These are phyloP conservation scores for Felis chaus DNA, from an alignment of 2,113 vertebrate genomes.

Conservation along the genomic window DNA sequence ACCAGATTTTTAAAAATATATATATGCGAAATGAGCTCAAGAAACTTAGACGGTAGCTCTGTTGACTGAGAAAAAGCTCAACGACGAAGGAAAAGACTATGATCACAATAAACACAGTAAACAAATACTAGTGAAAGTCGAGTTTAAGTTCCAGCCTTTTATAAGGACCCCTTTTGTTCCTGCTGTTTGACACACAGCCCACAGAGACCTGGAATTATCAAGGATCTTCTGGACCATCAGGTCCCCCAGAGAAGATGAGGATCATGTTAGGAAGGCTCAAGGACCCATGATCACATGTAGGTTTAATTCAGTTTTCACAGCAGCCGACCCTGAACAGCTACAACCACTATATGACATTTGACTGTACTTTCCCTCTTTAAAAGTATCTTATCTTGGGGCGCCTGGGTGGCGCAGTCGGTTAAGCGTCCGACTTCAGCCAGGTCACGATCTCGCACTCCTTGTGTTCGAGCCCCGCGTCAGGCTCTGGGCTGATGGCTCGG, in stretches of 20 bases:
- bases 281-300: background rate
- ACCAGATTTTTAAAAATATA: background rate
- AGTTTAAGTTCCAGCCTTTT: background rate
- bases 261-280: too few species aligned
- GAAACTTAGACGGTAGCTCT: background rate
- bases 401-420: too few species aligned
- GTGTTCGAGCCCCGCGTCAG: too few species aligned
- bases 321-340: background rate
- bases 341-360: background rate
- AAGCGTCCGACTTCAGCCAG: too few species aligned
- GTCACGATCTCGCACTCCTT: too few species aligned
- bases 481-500: too few species aligned
- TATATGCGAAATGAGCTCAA: background rate
- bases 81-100: background rate
- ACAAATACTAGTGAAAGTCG: background rate
- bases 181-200: background rate
- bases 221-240: background rate
- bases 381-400: background rate
- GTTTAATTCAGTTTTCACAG: background rate
- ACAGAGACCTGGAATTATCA: background rate
- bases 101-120: background rate
- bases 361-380: background rate
- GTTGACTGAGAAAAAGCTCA: background rate
- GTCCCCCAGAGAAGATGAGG: too few species aligned
- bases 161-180: background rate